Evolutionary conservation across 2,888 invertebrate species (phyloP).

Genomic region (Lasioglossum marginatum): DNA sequence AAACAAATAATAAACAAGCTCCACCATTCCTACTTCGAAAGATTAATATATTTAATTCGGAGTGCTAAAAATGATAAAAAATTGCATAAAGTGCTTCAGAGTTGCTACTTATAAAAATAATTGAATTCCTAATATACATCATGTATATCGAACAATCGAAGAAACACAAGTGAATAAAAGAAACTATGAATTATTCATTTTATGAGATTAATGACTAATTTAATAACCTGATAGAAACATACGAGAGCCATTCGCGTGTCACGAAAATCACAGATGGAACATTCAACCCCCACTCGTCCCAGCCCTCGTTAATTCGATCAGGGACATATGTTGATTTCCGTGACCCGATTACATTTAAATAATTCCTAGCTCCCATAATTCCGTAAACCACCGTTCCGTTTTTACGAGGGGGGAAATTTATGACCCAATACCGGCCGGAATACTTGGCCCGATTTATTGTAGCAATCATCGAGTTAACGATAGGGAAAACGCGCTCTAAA

Average conservation of each 20-base stretch:
- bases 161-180: too few species aligned
- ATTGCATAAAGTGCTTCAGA: background rate
- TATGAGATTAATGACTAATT: background rate
- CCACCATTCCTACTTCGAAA: background rate
- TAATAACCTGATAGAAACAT: background rate
- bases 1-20: background rate
- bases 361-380: conserved; percentile 7
- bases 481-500: conserved; percentile 10
- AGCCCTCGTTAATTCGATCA: conserved; percentile 5
- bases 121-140: background rate
- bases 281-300: background rate
- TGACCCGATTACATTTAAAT: conserved; percentile 9
- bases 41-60: background rate
- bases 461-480: conserved; percentile 20
- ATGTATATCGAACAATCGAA: background rate
- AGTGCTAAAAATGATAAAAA: background rate
- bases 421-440: conserved; percentile 8
- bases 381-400: background rate
- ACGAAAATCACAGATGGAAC: background rate
- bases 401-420: conserved; percentile 20
- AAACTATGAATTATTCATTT: background rate
- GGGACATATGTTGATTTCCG: conserved; percentile 10
- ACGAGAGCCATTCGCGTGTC: background rate
- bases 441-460: conserved; percentile 27
- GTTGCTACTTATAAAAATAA: background rate